Percentiles rank a stretch among this genome's conserved stretches.
Evolutionary conservation across 2,113 vertebrate species (phyloP).

Genomic region (Tragelaphus buxtoni): DNA sequence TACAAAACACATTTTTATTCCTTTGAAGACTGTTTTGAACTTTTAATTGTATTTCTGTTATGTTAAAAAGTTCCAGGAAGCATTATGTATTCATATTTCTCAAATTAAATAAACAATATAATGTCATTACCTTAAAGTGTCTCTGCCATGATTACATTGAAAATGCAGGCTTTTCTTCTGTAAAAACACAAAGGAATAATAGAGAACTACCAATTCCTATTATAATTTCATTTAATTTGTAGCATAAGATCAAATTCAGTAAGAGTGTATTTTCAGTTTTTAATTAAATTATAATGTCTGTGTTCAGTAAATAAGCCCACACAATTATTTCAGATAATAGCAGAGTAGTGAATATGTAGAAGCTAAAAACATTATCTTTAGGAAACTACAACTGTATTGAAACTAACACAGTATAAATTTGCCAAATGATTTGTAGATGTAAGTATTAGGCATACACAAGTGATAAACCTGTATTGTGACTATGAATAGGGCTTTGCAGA

Average conservation of each 20-base stretch:
- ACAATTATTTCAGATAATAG: neutral
- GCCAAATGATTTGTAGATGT: neutral
- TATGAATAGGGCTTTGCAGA: neutral
- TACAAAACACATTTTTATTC: neutral
- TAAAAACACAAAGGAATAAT: neutral
- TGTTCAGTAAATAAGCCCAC: neutral
- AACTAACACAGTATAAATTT: neutral
- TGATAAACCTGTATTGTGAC: neutral
- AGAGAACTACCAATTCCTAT: neutral
- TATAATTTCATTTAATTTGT: neutral
- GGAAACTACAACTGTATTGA: neutral
- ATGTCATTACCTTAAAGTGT: neutral
- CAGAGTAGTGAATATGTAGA: neutral
- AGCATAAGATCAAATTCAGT: neutral
- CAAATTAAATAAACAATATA: neutral
- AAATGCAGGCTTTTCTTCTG: neutral
- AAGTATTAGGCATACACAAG: neutral
- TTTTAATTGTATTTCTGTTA: neutral
- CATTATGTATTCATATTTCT: neutral
- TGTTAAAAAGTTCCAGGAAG: neutral
- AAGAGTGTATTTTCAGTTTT: neutral
- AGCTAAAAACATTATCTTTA: neutral
- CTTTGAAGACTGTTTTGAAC: neutral
- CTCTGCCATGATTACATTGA: neutral
- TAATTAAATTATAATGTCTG: neutral